Evolutionary conservation across 1,140 invertebrate species (phyloP).

Genomic region (Bombus balteatus): DNA sequence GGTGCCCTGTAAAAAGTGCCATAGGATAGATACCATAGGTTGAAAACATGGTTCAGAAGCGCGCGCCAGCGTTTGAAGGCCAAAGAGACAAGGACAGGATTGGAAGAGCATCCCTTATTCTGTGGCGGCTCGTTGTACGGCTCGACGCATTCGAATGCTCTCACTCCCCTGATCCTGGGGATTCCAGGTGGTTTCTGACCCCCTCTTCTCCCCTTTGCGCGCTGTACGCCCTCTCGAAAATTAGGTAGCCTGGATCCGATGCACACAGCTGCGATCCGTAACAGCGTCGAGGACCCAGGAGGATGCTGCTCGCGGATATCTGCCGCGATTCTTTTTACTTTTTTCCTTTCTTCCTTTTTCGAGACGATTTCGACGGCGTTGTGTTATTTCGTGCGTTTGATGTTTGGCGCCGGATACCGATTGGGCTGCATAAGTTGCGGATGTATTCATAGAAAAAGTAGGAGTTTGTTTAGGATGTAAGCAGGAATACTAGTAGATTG

Average conservation of each 20-base stretch:
- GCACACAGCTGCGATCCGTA: constrained; percentile 64
- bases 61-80: constrained; percentile 10
- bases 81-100: constrained; percentile 47
- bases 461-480: no score
- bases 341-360: background rate
- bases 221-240: constrained; percentile 62
- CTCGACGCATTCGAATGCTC: constrained; percentile 79
- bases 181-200: constrained; percentile 77
- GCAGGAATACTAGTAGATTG: no score
- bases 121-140: constrained; percentile 81
- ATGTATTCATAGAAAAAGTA: no score
- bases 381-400: background rate
- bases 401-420: background rate
- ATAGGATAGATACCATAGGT: constrained; percentile 5
- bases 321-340: background rate
- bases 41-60: constrained; percentile 15
- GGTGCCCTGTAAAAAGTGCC: constrained; percentile 54
- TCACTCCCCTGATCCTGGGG: constrained; percentile 71
- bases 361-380: background rate
- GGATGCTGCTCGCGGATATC: constrained; percentile 24
- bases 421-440: no score
- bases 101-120: constrained; percentile 79
- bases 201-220: background rate
- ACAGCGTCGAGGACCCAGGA: constrained; percentile 15
- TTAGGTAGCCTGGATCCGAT: constrained; percentile 61